Evolutionary conservation across 2,888 invertebrate genomes (phyloP), one percentile per base, ranked within the genome.

Genomic region (Hedya salicella): DNA sequence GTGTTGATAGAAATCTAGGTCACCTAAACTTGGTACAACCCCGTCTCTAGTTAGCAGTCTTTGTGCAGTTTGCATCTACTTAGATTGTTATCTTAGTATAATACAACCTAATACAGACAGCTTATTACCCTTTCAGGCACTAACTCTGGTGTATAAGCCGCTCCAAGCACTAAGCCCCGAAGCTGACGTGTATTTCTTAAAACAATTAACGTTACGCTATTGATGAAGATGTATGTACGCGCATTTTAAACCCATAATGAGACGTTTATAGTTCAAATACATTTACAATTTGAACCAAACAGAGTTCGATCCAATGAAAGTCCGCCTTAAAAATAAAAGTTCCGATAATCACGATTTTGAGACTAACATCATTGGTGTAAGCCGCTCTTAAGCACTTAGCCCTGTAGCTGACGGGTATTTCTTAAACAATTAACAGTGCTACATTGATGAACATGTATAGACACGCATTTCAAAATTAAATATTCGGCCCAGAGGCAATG

Each of bases 391-490:
- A 79, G 71, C 75, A 74, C 64, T 76, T 75, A 78, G 46, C 39
- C 40, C 19, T 14, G 70, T 71, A 73, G 72, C 72, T 72, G 70
- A 71, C 73, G 70, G 71, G 70, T 75, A 73, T 80, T 82, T 77
- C 76, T 78, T 78, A 78, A 83, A 81, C 79, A 79, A 83, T 82
- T 82, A 82, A 70, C 69, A 68, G 71, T 70, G 65, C 70, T 70
- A 68, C 75, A 62, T 68, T 73, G 71, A 73, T 66, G 69, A 62
- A 17, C 13, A 56, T 19, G 2, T 1, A 30, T 30, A 44, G 25
- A 56, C 42, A 8, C 9, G 39, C 21, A 40, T 13, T 19, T 21
- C 3, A 3, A 30, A 30, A 21, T 3, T 42, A 21, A 4, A 19
- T 8, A 9, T 3, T n/a, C n/a, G n/a, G n/a, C n/a, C n/a, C n/a